Conservation (phyloP, 2,797 vertebrate genomes). For the Hapalemur alaotrensis region DNA sequence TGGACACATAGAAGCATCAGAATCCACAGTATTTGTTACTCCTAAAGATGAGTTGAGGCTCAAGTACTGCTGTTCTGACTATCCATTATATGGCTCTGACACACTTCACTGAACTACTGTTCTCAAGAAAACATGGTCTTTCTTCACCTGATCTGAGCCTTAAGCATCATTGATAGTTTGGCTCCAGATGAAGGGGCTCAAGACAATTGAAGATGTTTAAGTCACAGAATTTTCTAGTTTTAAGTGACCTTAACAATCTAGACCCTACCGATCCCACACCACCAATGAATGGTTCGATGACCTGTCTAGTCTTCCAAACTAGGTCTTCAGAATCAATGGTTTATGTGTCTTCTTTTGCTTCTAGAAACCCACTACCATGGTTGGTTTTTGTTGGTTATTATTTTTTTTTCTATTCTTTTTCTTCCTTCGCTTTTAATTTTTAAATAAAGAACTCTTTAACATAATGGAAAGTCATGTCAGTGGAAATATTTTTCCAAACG, state of each 20-base stretch:
- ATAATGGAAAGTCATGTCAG: slow-evolving; percentile 4
- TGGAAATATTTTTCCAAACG: slow-evolving; percentile 52
- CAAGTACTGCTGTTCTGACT: background rate
- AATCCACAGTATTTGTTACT: background rate
- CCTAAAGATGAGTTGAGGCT: background rate
- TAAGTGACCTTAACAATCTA: background rate
- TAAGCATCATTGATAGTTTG: background rate
- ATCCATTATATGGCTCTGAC: background rate
- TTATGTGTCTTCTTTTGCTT: slow-evolving; percentile 11
- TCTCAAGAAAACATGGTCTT: background rate
- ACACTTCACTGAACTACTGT: background rate
- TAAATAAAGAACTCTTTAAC: background rate
- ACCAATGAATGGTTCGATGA: background rate
- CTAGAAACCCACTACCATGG: background rate
- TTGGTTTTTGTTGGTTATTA: background rate
- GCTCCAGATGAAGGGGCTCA: background rate
- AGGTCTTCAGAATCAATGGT: background rate
- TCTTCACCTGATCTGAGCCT: background rate
- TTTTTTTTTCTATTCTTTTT: background rate
- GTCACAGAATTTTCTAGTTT: slow-evolving; percentile 11
- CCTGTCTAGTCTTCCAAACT: background rate
- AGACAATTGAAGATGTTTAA: background rate
- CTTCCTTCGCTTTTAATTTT: background rate
- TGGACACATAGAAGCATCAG: background rate
- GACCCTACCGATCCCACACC: background rate